Base-by-base conservation (phyloP, 2,888 invertebrate species). In the Agriopis leucophaearia region DNA sequence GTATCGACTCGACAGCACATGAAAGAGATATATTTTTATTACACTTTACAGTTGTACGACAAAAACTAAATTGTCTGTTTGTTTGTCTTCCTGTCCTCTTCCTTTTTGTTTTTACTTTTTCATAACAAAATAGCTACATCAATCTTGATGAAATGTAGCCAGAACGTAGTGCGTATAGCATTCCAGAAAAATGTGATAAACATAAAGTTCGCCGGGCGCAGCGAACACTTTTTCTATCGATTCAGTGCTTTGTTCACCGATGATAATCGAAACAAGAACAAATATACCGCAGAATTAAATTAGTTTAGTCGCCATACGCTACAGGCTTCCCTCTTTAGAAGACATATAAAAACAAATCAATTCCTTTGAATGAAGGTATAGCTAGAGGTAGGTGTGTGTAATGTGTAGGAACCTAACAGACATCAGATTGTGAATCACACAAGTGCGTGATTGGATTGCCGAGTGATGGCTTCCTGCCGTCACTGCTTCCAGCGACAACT, bases 381-480 rank as follows among this genome's bases (percentile, higher is more conserved):
- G 8, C 0, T 10, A 35, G 7, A 12, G 27, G 48, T 35, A 35
- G n/a, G n/a, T n/a, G n/a, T n/a, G n/a, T n/a, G n/a, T n/a, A 5
- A 38, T 35, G 13, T 35, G 8, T 51, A 36, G 16, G 54, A 54
- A 54, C 40, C 15, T 42, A 42, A 1, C 54, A 44, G 42, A 13
- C 8, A 56, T 56, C 57, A 45, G 57, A 45, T 35, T 9, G 42
- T 15, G 57, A 45, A 45, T 35, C 57, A 9, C 45, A 36, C 57
- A 15, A 45, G 57, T 36, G 57, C 57, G 57, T 57, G 57, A 57
- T 57, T 57, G 57, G 57, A 57, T 57, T 44, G 55, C 55, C 8
- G 40, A 15, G n/a, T 9, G 38, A 42, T 6, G 55, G 40, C 18
- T 27, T 42, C 54, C 1, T 52, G 15, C 52, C 18, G 15, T 38